Percentiles rank a stretch among this genome's conserved stretches.
phyloP scores from a whole-genome alignment of 53 echinoderm and acorn worm species.

The Henricia sp. region DNA sequence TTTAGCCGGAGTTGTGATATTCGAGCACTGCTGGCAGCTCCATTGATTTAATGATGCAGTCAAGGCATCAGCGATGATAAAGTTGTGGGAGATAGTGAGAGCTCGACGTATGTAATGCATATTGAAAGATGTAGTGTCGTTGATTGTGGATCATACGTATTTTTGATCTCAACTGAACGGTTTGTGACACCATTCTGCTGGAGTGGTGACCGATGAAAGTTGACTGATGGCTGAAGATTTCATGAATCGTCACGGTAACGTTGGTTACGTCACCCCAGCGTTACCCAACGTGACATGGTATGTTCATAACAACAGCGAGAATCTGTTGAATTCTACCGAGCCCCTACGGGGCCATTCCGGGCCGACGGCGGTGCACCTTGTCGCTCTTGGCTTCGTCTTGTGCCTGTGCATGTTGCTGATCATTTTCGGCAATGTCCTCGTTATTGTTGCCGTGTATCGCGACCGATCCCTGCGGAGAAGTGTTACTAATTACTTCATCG shows the following conservation, averaged over 20 bases:
- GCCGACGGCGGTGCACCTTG: neutral
- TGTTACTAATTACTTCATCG: slow-evolving; percentile 83
- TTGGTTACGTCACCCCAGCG: slow-evolving; percentile 38
- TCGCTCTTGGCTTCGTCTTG: slow-evolving; percentile 1
- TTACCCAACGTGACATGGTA: neutral
- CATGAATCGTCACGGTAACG: slow-evolving; percentile 1
- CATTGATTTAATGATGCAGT: too few relatives aligned
- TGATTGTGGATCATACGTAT: neutral
- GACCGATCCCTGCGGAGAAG: slow-evolving; percentile 69
- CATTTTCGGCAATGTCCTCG: slow-evolving; percentile 81
- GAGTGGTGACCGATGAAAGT: too few relatives aligned
- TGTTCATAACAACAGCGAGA: neutral
- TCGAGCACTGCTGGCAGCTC: too few relatives aligned
- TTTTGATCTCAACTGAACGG: neutral
- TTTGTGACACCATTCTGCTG: neutral
- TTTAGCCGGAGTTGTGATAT: neutral
- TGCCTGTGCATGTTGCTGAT: slow-evolving; percentile 52
- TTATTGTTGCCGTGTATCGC: slow-evolving; percentile 79
- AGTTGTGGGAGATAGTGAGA: too few relatives aligned
- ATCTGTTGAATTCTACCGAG: slow-evolving; percentile 5
- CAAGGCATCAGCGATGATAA: too few relatives aligned
- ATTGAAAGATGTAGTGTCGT: too few relatives aligned
- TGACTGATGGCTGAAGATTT: slow-evolving; percentile 11
- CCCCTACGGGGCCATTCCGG: neutral
- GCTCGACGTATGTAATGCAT: too few relatives aligned